Evolutionary conservation across 2,113 vertebrate genomes (phyloP), one percentile per base, ranked within the genome.

Genomic region (Syrmaticus mikado): DNA sequence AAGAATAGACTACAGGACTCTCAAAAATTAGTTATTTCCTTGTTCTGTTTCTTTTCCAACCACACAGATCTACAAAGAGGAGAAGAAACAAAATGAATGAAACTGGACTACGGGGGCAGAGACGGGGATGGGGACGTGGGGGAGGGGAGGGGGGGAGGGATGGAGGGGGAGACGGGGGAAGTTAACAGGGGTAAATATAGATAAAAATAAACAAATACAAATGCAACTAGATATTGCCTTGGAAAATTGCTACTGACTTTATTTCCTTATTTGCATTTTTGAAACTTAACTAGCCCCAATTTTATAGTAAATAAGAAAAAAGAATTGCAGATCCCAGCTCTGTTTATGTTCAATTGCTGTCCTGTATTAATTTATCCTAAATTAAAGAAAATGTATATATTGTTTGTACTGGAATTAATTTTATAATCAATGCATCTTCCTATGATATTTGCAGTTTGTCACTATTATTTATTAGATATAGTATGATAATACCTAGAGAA

Each of bases 191-290:
- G 84, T 73, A 93, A 90, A 91, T 77, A 81, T 14, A 89, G 83
- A 92, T 93, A 91, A 95, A 92, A 94, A 60, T 81, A 88, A 96
- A 95, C 70, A 92, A 88, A 92, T 86, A 71, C 57, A 90, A 94
- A 82, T 68, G 57, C 85, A 94, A 92, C 68, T 73, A 95, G 82
- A 88, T 90, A 81, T 65, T 94, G 62, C 86, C n/a, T 92, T 78
- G 58, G 70, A 95, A 95, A 96, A 92, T 82, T 90, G 61, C 66
- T 93, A 86, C 77, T 27, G 95, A 92, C 94, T 95, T 94, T 96
- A 95, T 94, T 94, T 96, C 70, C 52, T 93, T 28, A 93, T 96
- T 95, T 93, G 38, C 76, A 96, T 95, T 95, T 96, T 94, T 95
- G 76, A 96, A 94, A 93, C 30, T 94, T 93, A 96, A 95, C 65